Evolutionary conservation across 2,113 vertebrate genomes (phyloP).

Genomic region (Pleuronectes platessa): DNA sequence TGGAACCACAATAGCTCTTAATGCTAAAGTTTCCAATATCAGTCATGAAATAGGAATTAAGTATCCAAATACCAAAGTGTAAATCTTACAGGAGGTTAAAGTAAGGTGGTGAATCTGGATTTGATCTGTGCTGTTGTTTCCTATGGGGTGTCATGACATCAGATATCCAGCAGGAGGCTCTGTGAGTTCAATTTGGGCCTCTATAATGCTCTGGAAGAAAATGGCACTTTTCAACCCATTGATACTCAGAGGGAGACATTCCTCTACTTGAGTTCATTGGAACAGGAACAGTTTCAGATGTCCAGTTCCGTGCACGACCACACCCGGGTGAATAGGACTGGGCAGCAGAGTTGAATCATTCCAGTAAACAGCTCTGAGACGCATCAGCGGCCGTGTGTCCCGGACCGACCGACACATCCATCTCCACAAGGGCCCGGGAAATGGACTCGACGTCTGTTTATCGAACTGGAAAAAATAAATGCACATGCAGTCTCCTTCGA

Average conservation of each 20-base stretch:
- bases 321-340: neutral
- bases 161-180: constrained; percentile 73
- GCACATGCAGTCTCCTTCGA: constrained; percentile 38
- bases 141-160: constrained; percentile 37
- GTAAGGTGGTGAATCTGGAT: neutral
- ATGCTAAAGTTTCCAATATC: too few relatives aligned
- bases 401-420: neutral
- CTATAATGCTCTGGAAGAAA: neutral
- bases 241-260: constrained; percentile 36
- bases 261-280: neutral
- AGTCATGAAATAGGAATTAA: neutral
- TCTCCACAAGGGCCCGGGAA: constrained; percentile 38
- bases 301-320: neutral
- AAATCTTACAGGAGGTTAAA: neutral
- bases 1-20: neutral
- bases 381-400: constrained; percentile 46
- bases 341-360: constrained; percentile 13
- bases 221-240: constrained; percentile 7
- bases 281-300: constrained; percentile 26
- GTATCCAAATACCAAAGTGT: neutral
- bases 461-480: constrained; percentile 69
- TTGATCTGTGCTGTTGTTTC: neutral
- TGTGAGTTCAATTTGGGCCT: constrained; percentile 26
- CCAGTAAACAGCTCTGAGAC: constrained; percentile 50
- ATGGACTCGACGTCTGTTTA: constrained; percentile 47